Conservation (phyloP, 2,888 invertebrate genomes). For the Dusona sp. region DNA sequence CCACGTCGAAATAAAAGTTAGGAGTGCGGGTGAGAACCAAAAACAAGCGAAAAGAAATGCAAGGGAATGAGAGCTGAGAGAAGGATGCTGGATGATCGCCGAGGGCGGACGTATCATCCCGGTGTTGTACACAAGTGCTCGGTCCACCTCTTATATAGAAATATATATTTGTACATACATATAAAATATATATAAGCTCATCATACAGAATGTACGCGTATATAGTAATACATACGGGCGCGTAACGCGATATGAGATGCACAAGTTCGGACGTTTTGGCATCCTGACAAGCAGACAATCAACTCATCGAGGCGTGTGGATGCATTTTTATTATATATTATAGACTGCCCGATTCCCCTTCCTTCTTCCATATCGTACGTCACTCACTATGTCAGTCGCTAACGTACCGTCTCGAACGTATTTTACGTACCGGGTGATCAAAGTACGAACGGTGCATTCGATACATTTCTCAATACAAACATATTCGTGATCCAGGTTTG, state of each 20-base stretch:
- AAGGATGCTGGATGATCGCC: constrained; percentile 67
- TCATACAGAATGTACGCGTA: constrained; percentile 19
- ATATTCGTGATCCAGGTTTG: not conserved
- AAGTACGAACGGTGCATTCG: constrained; percentile 63
- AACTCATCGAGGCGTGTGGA: constrained; percentile 85
- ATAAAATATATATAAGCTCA: constrained; percentile 22
- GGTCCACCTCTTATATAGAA: constrained; percentile 44
- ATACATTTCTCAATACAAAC: not conserved
- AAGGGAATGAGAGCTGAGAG: constrained; percentile 50
- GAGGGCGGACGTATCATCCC: constrained; percentile 69
- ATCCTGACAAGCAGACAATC: constrained; percentile 85
- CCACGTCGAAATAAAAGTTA: constrained; percentile 39
- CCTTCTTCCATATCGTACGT: constrained; percentile 73
- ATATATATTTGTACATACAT: constrained; percentile 31
- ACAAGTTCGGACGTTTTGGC: constrained; percentile 84
- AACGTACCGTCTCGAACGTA: constrained; percentile 84
- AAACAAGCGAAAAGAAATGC: constrained; percentile 32
- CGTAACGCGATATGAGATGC: constrained; percentile 84
- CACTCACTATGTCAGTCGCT: constrained; percentile 81
- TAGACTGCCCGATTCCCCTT: constrained; percentile 84
- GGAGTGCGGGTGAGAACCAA: constrained; percentile 54
- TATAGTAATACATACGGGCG: constrained; percentile 76
- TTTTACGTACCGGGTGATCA: constrained; percentile 83
- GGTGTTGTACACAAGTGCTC: constrained; percentile 63
- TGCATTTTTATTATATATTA: constrained; percentile 85